Evolutionary conservation across 2,888 invertebrate genomes (phyloP).

Genomic region (Pasiphila rectangulata): DNA sequence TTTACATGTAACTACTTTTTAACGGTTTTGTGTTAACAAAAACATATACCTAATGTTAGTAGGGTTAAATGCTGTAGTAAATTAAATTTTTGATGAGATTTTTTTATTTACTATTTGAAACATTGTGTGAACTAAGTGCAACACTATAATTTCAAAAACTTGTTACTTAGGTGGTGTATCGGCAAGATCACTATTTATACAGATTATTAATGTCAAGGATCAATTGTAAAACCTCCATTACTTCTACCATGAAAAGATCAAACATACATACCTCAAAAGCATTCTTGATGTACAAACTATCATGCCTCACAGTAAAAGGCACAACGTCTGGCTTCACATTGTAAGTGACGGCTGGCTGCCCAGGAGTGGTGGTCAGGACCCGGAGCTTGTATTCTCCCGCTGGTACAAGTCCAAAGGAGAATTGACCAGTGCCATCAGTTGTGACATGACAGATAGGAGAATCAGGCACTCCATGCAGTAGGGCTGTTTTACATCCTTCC

Average conservation of each 20-base stretch:
- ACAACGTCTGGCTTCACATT: conserved; percentile 88
- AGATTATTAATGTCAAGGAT: no score
- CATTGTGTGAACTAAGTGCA: no score
- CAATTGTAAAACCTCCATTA: no score
- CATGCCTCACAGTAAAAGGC: conserved; percentile 85
- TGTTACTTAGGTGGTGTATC: no score
- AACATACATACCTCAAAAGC: conserved; percentile 83
- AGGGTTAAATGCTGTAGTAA: no score
- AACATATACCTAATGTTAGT: not conserved
- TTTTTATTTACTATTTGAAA: no score
- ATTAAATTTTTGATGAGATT: no score
- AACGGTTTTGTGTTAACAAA: no score
- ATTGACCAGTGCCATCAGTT: conserved; percentile 87
- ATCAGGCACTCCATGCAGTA: conserved; percentile 79
- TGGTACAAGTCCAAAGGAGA: conserved; percentile 88
- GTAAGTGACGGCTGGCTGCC: conserved; percentile 83
- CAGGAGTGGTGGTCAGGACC: conserved; percentile 78
- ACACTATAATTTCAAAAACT: no score
- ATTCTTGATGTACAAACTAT: conserved; percentile 82
- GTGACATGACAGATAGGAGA: conserved; percentile 87
- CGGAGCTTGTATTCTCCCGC: conserved; percentile 89
- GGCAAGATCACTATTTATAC: no score
- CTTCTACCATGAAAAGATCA: no score
- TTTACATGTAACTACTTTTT: no score
- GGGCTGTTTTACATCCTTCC: conserved; percentile 82